Conservation (phyloP, 2,113 vertebrate genomes). For the Brachypteracias leptosomus region DNA sequence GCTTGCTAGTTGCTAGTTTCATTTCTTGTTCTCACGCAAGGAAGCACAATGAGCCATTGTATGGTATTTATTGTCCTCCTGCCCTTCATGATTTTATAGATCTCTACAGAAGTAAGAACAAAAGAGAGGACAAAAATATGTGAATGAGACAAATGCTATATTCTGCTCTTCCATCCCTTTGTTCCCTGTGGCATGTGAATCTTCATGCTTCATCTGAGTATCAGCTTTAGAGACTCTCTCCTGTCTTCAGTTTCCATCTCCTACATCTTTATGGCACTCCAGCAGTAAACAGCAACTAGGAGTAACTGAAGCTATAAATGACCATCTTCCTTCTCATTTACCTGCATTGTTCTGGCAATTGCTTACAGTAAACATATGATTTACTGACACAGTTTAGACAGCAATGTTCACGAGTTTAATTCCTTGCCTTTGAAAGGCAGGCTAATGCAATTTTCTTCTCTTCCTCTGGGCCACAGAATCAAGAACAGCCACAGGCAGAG, state of each 20-base stretch:
- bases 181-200: not conserved
- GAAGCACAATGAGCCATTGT: not conserved
- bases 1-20: not conserved
- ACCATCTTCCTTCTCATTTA: not conserved
- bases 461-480: conserved; percentile 7
- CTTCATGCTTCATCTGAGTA: not conserved
- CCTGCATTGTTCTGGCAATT: not conserved
- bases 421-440: not conserved
- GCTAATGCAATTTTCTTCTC: not conserved
- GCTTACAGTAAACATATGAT: not conserved
- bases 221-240: not conserved
- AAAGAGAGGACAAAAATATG: not conserved
- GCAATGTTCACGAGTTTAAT: not conserved
- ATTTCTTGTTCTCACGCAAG: not conserved
- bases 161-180: not conserved
- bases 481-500: not conserved
- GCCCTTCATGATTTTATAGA: not conserved
- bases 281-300: not conserved
- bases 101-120: not conserved
- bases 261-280: not conserved
- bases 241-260: not conserved
- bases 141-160: not conserved
- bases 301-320: not conserved
- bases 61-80: not conserved
- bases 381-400: not conserved